Evolutionary conservation across 23 tunicate genomes (phyloP), one percentile per base, ranked within the genome.

Genomic region (Trididemnum miniatum): DNA sequence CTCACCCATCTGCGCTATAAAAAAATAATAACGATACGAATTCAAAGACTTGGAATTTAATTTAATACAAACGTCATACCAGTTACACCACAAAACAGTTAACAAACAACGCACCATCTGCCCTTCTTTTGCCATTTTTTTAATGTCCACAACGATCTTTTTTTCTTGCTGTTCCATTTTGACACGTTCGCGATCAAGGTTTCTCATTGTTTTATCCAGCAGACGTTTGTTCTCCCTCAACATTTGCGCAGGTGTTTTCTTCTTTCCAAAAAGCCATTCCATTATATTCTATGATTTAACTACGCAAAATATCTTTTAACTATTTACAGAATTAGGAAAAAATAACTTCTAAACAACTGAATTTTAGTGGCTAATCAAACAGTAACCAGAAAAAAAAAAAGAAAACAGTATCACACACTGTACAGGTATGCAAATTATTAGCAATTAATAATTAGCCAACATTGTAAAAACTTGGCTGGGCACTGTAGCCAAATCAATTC

Each of bases 111-210:
- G 27, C 78, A 93, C 99, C 99, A 96, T 96, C 81, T 96, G 97
- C 5, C 96, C 96, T 1, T 91, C 93, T 63, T 96, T 96, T 29
- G 99, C 99, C 99, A 96, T 96, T 57, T 87, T 91, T 76, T 91
- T 96, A n/a, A 96, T 96, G 49, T 96, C 99, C 29, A 75, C 85
- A 83, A 96, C 84, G 31, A 96, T 84, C 71, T 96, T 91, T 71
- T 96, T 96, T 71, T 96, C 97, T 81, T 96, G 99, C 50, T 71
- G 65, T 72, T 96, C 99, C 97, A 91, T 96, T 31, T 91, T 91
- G 12, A 50, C 62, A 30, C 90, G 79, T 84, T 96, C 99, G 40
- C 99, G 51, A 72, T 96, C 99, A 5, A 96, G 71, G 33, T 96
- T 86, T 34, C 99, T 72, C 90, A 91, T 91, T 29, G 97, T 88